These are phyloP conservation scores for Odontomyia ornata DNA, from an alignment of 2,888 invertebrate species.

Conservation along the genomic window DNA sequence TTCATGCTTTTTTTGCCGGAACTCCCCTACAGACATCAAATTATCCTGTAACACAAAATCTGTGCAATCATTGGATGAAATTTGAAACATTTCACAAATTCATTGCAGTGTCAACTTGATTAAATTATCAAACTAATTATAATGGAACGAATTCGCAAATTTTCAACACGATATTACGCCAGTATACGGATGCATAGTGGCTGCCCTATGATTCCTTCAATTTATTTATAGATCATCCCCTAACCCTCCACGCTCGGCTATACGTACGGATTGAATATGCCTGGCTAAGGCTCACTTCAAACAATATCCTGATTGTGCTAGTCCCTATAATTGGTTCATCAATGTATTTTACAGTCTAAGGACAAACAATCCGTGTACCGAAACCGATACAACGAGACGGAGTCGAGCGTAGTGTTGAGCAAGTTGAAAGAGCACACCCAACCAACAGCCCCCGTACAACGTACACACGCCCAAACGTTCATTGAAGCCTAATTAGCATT, in stretches of 20 bases:
- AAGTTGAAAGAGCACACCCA: background rate
- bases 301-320: slow-evolving; percentile 21
- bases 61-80: background rate
- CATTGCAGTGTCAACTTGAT: slow-evolving; percentile 23
- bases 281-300: background rate
- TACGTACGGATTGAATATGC: too few species aligned
- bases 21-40: too few species aligned
- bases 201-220: too few species aligned
- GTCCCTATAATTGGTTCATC: slow-evolving; percentile 34
- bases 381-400: too few species aligned
- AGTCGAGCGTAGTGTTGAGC: background rate
- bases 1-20: too few species aligned
- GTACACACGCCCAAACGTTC: slow-evolving; percentile 7
- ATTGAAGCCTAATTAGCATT: slow-evolving; percentile 42
- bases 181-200: too few species aligned
- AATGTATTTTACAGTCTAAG: slow-evolving; percentile 1
- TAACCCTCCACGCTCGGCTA: too few species aligned
- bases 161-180: background rate
- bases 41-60: background rate
- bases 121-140: slow-evolving; percentile 35
- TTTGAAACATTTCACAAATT: slow-evolving; percentile 4
- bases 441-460: too few species aligned
- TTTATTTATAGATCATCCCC: too few species aligned
- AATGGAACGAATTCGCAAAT: slow-evolving; percentile 1
- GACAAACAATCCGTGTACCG: background rate